A percentile compares a stretch with the other conserved stretches of the same genome.
Conservation (phyloP, 2,888 invertebrate genomes). For the Beris morrisii region DNA sequence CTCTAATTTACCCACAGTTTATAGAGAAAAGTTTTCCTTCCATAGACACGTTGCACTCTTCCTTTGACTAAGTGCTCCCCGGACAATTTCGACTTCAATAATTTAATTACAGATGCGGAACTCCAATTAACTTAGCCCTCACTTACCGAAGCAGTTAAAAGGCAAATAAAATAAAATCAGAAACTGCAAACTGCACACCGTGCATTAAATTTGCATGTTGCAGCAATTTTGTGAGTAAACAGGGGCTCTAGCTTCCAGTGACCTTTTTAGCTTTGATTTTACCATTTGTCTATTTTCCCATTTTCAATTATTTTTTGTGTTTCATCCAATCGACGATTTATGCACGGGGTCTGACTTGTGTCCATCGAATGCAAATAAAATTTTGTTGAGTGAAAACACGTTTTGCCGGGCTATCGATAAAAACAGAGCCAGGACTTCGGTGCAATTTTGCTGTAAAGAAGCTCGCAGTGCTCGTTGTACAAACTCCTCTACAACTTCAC, state of each 20-base stretch:
- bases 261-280: slow-evolving; percentile 25
- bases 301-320: slow-evolving; percentile 20
- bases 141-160: too few species aligned
- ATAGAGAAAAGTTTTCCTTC: too few species aligned
- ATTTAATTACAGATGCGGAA: too few species aligned
- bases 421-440: slow-evolving; percentile 9
- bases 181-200: neutral
- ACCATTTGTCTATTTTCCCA: slow-evolving; percentile 5
- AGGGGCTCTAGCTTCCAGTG: neutral
- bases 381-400: slow-evolving; percentile 32
- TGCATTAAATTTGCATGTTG: slow-evolving; percentile 35
- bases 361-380: slow-evolving; percentile 20
- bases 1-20: too few species aligned
- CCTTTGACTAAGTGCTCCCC: too few species aligned
- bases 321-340: neutral
- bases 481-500: too few species aligned
- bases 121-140: too few species aligned
- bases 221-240: slow-evolving; percentile 34
- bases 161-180: too few species aligned
- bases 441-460: too few species aligned
- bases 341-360: neutral
- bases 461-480: too few species aligned
- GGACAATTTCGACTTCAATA: too few species aligned
- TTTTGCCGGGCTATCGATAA: slow-evolving; percentile 19
- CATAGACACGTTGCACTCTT: too few species aligned